phyloP scores from a whole-genome alignment of 2,113 vertebrate genomes.

The Casuarius casuarius region DNA sequence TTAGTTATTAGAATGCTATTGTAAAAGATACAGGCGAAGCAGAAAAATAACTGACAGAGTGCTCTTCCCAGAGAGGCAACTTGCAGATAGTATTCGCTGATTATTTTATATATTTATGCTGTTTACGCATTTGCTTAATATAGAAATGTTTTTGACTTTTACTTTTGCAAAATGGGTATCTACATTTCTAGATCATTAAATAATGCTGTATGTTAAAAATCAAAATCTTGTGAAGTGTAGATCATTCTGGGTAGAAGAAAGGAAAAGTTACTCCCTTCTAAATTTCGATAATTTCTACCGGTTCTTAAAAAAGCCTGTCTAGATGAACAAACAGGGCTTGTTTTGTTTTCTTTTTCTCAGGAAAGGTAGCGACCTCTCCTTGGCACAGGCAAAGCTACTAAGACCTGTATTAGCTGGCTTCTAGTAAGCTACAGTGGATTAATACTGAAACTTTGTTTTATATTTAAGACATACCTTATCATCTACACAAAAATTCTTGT shows the following conservation, averaged over 20 bases:
- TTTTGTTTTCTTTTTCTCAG: not conserved
- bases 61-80: not conserved
- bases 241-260: not conserved
- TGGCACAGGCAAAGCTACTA: not conserved
- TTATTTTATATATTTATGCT: accelerated
- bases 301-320: too few relatives aligned
- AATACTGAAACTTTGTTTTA: not conserved
- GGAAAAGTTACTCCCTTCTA: not conserved
- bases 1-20: not conserved
- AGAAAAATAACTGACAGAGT: not conserved
- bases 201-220: accelerated
- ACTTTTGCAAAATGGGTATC: not conserved
- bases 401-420: not conserved
- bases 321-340: not conserved
- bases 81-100: accelerated
- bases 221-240: not conserved
- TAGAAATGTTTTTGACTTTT: not conserved
- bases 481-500: not conserved
- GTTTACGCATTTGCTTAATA: accelerated
- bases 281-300: not conserved
- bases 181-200: not conserved
- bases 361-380: not conserved
- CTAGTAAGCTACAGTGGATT: not conserved
- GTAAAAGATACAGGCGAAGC: not conserved
- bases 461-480: not conserved